Evolutionary conservation across 1,140 invertebrate genomes (phyloP).

Genomic region (Pogonomyrmex barbatus): DNA sequence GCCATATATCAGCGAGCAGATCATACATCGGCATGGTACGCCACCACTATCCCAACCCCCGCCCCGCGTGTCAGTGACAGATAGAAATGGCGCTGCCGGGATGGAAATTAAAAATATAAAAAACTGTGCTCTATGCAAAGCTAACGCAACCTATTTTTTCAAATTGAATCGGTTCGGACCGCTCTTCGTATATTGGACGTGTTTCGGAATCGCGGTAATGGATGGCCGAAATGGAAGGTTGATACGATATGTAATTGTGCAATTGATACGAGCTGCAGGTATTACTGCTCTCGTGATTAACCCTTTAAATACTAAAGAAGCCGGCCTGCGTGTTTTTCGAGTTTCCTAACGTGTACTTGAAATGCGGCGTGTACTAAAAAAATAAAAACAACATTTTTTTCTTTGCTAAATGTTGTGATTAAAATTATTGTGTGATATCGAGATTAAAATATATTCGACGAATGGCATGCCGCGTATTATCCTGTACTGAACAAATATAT

Average conservation of each 20-base stretch:
- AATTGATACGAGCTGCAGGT: conserved; percentile 46
- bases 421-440: conserved; percentile 19
- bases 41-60: conserved; percentile 49
- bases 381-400: neutral
- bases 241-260: conserved; percentile 55
- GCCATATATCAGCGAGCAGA: conserved; percentile 72
- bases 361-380: neutral
- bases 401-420: neutral
- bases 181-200: conserved; percentile 66
- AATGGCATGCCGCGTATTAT: neutral
- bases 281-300: conserved; percentile 29
- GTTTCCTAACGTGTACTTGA: neutral
- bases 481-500: conserved; percentile 19
- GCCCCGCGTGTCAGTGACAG: conserved; percentile 67
- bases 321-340: neutral
- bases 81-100: conserved; percentile 71
- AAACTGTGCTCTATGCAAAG: conserved; percentile 69
- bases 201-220: conserved; percentile 57
- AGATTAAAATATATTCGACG: neutral
- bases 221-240: conserved; percentile 54
- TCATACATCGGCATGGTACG: conserved; percentile 72
- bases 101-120: conserved; percentile 77
- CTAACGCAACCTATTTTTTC: conserved; percentile 73
- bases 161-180: conserved; percentile 69
- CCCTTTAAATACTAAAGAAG: conserved; percentile 46